These are phyloP conservation scores for Potorous gilbertii DNA, from an alignment of 2,797 vertebrate species.

Conservation along the genomic window DNA sequence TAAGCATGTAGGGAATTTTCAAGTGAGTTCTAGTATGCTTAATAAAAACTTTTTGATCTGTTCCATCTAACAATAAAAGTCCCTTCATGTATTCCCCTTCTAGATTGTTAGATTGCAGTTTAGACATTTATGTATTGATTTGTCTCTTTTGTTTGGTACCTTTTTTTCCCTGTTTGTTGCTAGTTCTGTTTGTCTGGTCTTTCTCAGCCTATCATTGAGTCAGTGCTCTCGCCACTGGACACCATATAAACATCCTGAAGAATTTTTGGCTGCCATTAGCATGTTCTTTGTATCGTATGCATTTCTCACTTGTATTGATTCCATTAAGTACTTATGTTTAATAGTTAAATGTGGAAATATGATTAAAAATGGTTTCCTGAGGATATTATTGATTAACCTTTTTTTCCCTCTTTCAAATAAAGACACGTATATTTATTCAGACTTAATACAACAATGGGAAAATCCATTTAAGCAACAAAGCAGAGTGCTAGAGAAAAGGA, in stretches of 20 bases:
- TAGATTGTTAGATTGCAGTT: conserved; percentile 31
- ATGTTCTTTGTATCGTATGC: conserved; percentile 46
- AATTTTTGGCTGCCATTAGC: conserved; percentile 38
- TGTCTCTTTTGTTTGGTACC: background rate
- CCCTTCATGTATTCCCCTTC: conserved; percentile 1
- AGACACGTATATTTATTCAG: background rate
- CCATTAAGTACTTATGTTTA: background rate
- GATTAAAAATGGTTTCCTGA: conserved; percentile 47
- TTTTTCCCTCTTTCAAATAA: background rate
- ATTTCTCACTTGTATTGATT: conserved; percentile 37
- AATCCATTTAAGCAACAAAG: conserved; percentile 32
- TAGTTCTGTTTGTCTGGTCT: conserved; percentile 11
- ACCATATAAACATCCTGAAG: conserved; percentile 41
- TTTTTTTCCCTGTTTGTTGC: background rate
- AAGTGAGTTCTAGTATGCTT: background rate
- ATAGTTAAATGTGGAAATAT: conserved; percentile 28
- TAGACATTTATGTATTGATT: background rate
- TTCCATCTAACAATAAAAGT: background rate
- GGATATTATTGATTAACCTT: background rate
- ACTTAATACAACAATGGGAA: background rate
- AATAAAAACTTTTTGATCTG: conserved; percentile 14
- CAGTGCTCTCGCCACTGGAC: conserved; percentile 21
- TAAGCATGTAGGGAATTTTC: conserved; percentile 42
- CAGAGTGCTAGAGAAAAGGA: background rate
- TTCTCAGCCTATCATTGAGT: background rate